A percentile compares a stretch with the other conserved stretches of the same genome.
Evolutionary conservation across 2,888 invertebrate species (phyloP).

Genomic region (Pharmacophagus antenor): DNA sequence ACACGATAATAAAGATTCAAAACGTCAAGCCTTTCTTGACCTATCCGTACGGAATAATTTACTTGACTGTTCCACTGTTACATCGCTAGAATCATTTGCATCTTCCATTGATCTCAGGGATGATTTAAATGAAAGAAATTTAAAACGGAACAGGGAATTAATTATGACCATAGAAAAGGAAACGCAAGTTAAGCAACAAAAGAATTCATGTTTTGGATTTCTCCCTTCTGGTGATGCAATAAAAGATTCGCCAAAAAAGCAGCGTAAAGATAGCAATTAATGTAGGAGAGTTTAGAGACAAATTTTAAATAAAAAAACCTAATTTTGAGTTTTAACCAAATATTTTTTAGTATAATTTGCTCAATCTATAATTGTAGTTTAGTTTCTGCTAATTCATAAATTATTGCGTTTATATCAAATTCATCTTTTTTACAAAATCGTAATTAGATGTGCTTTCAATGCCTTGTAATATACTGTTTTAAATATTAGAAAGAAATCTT

Average conservation of each 20-base stretch:
- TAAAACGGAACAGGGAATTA: slow-evolving; percentile 54
- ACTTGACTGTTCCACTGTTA: slow-evolving; percentile 69
- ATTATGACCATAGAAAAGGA: slow-evolving; percentile 56
- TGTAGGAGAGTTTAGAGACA: slow-evolving; percentile 11
- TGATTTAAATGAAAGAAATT: slow-evolving; percentile 44
- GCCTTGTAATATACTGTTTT: too few relatives aligned
- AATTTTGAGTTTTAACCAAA: not conserved
- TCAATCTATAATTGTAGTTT: slow-evolving; percentile 8
- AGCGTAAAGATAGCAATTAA: slow-evolving; percentile 41
- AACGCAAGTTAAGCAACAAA: slow-evolving; percentile 61
- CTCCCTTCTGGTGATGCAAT: slow-evolving; percentile 53
- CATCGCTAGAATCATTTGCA: slow-evolving; percentile 79
- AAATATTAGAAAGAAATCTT: too few relatives aligned
- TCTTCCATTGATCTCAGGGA: slow-evolving; percentile 58
- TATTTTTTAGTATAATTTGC: slow-evolving; percentile 22
- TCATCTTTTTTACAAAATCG: too few relatives aligned
- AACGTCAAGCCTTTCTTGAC: slow-evolving; percentile 48
- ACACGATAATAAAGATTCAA: slow-evolving; percentile 32
- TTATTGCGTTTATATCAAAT: too few relatives aligned
- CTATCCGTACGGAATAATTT: slow-evolving; percentile 50
- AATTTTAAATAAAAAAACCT: not conserved
- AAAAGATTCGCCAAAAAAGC: slow-evolving; percentile 51
- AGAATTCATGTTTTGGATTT: slow-evolving; percentile 51
- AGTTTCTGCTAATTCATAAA: not conserved
- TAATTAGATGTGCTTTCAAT: too few relatives aligned